These are phyloP conservation scores for Peromyscus nudipes DNA, from an alignment of 2,797 vertebrate genomes.

Conservation along the genomic window DNA sequence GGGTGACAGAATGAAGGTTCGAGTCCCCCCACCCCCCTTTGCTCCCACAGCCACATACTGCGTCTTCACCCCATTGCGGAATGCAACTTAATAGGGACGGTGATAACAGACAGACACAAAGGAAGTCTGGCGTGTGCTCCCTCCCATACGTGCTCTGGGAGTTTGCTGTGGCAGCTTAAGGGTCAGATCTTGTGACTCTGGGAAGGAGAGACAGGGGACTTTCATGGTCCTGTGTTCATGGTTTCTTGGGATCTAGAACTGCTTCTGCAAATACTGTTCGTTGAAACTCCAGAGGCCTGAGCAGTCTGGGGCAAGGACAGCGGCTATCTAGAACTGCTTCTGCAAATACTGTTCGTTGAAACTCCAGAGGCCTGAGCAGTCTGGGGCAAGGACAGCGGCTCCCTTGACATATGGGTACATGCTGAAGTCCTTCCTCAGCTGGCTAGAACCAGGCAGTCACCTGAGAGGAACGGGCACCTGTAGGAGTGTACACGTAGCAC, in stretches of 20 bases:
- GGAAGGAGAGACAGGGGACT: accelerated
- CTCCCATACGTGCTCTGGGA: no score
- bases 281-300: neutral
- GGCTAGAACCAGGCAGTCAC: neutral
- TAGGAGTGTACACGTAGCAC: neutral
- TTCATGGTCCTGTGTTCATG: accelerated
- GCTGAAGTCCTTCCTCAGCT: neutral
- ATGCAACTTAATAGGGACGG: neutral
- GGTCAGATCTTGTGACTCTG: neutral
- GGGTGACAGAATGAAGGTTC: accelerated
- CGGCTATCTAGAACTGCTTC: neutral
- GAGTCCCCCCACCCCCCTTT: accelerated
- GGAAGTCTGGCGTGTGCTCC: neutral
- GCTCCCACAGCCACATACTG: accelerated
- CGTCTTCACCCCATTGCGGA: accelerated
- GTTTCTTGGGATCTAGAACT: neutral
- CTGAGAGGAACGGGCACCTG: neutral
- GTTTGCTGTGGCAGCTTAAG: neutral
- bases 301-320: no score
- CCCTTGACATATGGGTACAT: neutral
- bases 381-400: no score
- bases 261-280: neutral
- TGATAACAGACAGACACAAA: neutral
- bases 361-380: neutral
- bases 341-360: neutral